A percentile compares a stretch with the other conserved stretches of the same genome.
Evolutionary conservation across 2,113 vertebrate genomes (phyloP).

Genomic region (Aphyosemion australe): DNA sequence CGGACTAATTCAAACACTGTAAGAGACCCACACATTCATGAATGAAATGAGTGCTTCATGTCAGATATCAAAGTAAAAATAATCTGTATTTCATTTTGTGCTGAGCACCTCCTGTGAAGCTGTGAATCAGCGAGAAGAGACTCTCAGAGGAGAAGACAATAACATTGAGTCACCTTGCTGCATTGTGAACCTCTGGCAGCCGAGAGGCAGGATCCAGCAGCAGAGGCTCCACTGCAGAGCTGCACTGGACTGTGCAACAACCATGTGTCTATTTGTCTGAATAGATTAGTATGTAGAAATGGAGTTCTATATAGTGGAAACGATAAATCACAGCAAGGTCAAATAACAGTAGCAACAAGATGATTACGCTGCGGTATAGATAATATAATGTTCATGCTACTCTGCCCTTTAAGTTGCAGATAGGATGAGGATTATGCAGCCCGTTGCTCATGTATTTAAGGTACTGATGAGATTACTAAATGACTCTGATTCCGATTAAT

Average conservation of each 20-base stretch:
- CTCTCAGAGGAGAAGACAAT: conserved; percentile 70
- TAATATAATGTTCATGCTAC: neutral
- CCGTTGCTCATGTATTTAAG: neutral
- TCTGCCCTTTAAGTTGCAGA: conserved; percentile 12
- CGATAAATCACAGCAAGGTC: conserved; percentile 70
- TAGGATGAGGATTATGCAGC: conserved; percentile 11
- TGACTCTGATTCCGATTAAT: neutral
- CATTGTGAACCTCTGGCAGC: conserved; percentile 75
- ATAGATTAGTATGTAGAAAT: conserved; percentile 46
- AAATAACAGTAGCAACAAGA: conserved; percentile 43
- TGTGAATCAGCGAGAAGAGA: conserved; percentile 70
- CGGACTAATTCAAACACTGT: neutral
- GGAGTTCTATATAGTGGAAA: conserved; percentile 31
- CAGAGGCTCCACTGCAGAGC: conserved; percentile 68
- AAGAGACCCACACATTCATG: conserved; percentile 1
- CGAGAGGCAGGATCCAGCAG: conserved; percentile 67
- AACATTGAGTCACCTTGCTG: conserved; percentile 84
- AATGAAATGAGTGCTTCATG: conserved; percentile 4
- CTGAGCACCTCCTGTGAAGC: conserved; percentile 50
- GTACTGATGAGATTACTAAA: neutral
- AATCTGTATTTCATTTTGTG: conserved; percentile 55
- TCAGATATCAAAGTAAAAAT: conserved; percentile 18
- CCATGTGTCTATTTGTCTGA: conserved; percentile 47
- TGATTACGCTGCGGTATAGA: conserved; percentile 58
- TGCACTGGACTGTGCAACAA: conserved; percentile 57